A percentile compares a stretch with the other conserved stretches of the same genome.
Evolutionary conservation across 2,797 vertebrate genomes (phyloP).

Genomic region (Enteromius radiatus): DNA sequence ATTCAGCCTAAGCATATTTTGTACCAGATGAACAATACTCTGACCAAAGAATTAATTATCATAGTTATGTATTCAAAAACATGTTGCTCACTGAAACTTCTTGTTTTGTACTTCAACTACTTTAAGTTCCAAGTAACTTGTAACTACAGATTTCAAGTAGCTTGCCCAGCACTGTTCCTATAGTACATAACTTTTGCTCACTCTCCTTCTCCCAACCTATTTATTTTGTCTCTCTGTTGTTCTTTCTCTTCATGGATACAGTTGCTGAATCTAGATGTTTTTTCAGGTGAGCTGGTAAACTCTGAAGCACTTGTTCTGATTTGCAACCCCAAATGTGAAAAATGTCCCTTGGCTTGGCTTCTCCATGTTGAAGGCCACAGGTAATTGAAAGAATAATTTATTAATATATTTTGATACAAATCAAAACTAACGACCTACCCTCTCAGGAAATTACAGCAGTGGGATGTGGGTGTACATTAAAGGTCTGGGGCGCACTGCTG

Average conservation of each 20-base stretch:
- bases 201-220: neutral
- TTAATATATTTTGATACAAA: slow-evolving; percentile 72
- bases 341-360: slow-evolving; percentile 43
- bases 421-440: slow-evolving; percentile 72
- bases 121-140: neutral
- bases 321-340: slow-evolving; percentile 41
- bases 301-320: slow-evolving; percentile 14
- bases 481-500: slow-evolving; percentile 53
- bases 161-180: neutral
- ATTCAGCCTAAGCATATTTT: neutral
- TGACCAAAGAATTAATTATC: neutral
- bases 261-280: neutral
- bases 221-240: slow-evolving; percentile 1
- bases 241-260: neutral
- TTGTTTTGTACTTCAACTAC: neutral
- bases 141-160: neutral
- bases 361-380: slow-evolving; percentile 58
- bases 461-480: slow-evolving; percentile 65
- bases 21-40: neutral
- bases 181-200: neutral
- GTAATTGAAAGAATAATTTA: slow-evolving; percentile 74
- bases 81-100: neutral
- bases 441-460: slow-evolving; percentile 61
- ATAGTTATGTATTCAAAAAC: neutral
- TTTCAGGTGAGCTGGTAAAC: slow-evolving; percentile 2